These are phyloP conservation scores for Plectrocnemia conspersa DNA, from an alignment of 1,140 invertebrate species.

Conservation along the genomic window DNA sequence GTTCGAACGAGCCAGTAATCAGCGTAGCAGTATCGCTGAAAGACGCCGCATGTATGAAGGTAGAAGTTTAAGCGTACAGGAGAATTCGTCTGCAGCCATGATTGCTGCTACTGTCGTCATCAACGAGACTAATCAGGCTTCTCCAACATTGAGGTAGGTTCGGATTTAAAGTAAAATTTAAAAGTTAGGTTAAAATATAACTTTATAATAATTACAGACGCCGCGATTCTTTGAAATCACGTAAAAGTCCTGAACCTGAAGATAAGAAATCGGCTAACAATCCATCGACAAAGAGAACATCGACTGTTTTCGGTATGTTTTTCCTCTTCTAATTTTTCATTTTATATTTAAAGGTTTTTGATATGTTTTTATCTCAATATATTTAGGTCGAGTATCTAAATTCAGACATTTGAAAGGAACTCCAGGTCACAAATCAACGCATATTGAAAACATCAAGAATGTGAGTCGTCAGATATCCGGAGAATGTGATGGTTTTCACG, in stretches of 20 bases:
- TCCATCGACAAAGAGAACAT: conserved; percentile 68
- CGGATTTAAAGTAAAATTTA: conserved; percentile 25
- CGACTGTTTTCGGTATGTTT: conserved; percentile 73
- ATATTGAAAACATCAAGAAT: conserved; percentile 89
- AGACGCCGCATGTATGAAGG: conserved; percentile 70
- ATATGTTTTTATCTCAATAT: conserved; percentile 40
- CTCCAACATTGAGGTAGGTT: conserved; percentile 65
- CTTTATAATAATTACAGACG: conserved; percentile 38
- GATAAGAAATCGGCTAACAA: conserved; percentile 48
- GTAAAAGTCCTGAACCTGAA: conserved; percentile 48
- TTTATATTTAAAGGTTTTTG: conserved; percentile 11
- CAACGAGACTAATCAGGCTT: conserved; percentile 60
- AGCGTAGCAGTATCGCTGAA: conserved; percentile 71
- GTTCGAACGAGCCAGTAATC: conserved; percentile 52
- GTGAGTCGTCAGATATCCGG: conserved; percentile 86
- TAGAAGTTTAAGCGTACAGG: conserved; percentile 55
- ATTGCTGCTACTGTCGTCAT: conserved; percentile 35
- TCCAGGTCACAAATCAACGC: conserved; percentile 80
- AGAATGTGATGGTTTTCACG: conserved; percentile 89
- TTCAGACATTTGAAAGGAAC: conserved; percentile 90
- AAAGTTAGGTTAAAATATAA: not conserved
- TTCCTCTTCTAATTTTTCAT: not conserved
- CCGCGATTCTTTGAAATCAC: conserved; percentile 57
- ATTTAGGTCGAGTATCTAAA: conserved; percentile 79
- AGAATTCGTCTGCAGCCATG: conserved; percentile 24